Base-by-base conservation (phyloP, 2,113 vertebrate genomes). In the Nerophis ophidion region DNA sequence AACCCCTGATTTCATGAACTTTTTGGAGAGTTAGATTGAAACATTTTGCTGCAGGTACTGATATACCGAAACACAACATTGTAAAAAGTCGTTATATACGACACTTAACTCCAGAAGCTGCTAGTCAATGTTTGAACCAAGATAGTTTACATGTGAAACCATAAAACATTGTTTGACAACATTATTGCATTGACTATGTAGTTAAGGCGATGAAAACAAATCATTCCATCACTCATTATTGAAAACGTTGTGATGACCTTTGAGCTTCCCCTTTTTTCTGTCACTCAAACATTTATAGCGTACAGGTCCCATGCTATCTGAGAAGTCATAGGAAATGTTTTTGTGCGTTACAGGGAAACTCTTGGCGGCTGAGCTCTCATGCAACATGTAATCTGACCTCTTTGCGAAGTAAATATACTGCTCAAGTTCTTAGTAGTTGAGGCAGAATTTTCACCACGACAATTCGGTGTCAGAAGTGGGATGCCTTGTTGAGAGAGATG, bases 181-280 rank as follows among this genome's bases (percentile, higher is more conserved):
- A 59, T 76, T 78, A 74, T 72, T 10, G 52, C 56, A 8, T 48
- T 42, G 54, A 4, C 6, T 52, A 48, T 57, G 19, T 56, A n/a
- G 56, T 44, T 45, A 73, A 70, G 54, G 13, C 49, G 9, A n/a
- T 55, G 40, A 57, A 6, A 63, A 70, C 66, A 60, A 26, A 45
- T 61, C 46, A 5, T 53, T 47, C 15, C 58, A 61, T 67, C 16
- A 44, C 55, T 61, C 17, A n/a, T 12, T 62, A 61, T 65, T 64
- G 40, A 68, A 70, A 70, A 65, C 49, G 12, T 57, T 58, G 3
- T 0, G 61, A 76, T 79, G 74, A 77, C 70, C 62, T 64, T 66
- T 61, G 10, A 66, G 49, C 40, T 72, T 76, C 79, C 57, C 67
- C 60, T 64, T 17, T 68, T 69, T 51, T 46, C 35, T 7, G 66